Evolutionary conservation across 1,140 invertebrate species (phyloP).

Genomic region (Brachionus paranguensis): DNA sequence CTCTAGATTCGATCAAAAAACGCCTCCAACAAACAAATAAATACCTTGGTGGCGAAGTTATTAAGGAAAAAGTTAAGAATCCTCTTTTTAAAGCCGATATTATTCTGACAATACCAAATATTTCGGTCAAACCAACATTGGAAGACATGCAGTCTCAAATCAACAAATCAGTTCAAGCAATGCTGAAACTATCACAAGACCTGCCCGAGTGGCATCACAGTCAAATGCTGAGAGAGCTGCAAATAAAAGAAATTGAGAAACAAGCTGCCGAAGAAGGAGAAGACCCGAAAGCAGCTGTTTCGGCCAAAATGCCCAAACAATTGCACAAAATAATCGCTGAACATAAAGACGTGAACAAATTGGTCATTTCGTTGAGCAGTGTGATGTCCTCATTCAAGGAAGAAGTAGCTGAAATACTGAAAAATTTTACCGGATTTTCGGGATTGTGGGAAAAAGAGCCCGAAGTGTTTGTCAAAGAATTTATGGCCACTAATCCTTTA

Average conservation of each 20-base stretch:
- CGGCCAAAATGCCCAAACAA: constrained; percentile 47
- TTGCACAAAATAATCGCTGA: constrained; percentile 55
- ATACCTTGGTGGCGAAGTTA: constrained; percentile 47
- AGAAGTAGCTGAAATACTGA: constrained; percentile 50
- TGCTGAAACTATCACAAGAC: constrained; percentile 52
- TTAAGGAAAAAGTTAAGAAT: constrained; percentile 43
- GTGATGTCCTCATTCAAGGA: constrained; percentile 53
- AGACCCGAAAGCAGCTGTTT: constrained; percentile 49
- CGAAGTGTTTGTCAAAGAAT: constrained; percentile 67
- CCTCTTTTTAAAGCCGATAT: constrained; percentile 59
- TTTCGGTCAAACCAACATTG: constrained; percentile 75
- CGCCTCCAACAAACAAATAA: constrained; percentile 51
- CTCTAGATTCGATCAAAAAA: constrained; percentile 54
- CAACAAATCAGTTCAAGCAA: constrained; percentile 58
- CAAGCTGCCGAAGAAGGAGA: constrained; percentile 48
- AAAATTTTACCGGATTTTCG: constrained; percentile 49
- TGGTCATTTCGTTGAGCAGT: constrained; percentile 55
- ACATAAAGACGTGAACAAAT: constrained; percentile 55
- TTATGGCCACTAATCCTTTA: constrained; percentile 66
- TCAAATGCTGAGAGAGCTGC: constrained; percentile 4
- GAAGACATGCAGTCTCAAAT: constrained; percentile 84
- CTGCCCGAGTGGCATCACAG: constrained; percentile 55
- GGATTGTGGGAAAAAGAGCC: constrained; percentile 61
- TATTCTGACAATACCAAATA: constrained; percentile 75
- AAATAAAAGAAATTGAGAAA: constrained; percentile 58